Conservation (phyloP, 2,797 vertebrate species). For the Hyperoplus immaculatus region DNA sequence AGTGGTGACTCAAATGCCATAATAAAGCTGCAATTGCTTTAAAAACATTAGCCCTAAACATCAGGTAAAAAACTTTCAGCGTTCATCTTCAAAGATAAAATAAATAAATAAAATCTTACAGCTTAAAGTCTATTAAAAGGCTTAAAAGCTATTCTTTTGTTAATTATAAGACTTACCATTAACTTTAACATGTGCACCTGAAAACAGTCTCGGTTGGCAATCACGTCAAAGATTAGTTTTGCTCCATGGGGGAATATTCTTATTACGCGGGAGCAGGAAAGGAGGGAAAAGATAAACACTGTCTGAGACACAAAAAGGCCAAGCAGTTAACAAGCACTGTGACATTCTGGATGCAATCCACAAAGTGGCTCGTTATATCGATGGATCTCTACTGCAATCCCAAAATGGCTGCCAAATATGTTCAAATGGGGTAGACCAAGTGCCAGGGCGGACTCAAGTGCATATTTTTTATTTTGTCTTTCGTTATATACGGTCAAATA, state of each 20-base stretch:
- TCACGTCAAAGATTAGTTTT: slow-evolving; percentile 69
- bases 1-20: slow-evolving; percentile 51
- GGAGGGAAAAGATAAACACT: slow-evolving; percentile 46
- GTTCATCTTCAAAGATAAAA: slow-evolving; percentile 21
- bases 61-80: slow-evolving; percentile 56
- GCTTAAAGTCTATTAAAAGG: slow-evolving; percentile 52
- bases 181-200: slow-evolving; percentile 69
- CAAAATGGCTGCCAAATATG: slow-evolving; percentile 83
- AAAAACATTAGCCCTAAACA: slow-evolving; percentile 56
- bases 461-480: slow-evolving; percentile 46
- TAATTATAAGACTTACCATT: slow-evolving; percentile 63
- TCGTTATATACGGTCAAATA: slow-evolving; percentile 27
- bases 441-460: slow-evolving; percentile 73
- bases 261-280: slow-evolving; percentile 36
- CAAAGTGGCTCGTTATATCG: slow-evolving; percentile 78
- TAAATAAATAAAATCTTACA: slow-evolving; percentile 44
- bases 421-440: slow-evolving; percentile 75
- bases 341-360: slow-evolving; percentile 79
- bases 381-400: slow-evolving; percentile 79
- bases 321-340: slow-evolving; percentile 78
- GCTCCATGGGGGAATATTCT: slow-evolving; percentile 59
- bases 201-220: slow-evolving; percentile 70
- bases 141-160: slow-evolving; percentile 44
- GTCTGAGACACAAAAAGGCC: slow-evolving; percentile 72
- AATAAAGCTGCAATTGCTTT: slow-evolving; percentile 40